Percentiles rank a stretch among this genome's conserved stretches.
These are phyloP conservation scores for Cyclophora punctaria DNA, from an alignment of 2,888 invertebrate genomes.

Conservation along the genomic window DNA sequence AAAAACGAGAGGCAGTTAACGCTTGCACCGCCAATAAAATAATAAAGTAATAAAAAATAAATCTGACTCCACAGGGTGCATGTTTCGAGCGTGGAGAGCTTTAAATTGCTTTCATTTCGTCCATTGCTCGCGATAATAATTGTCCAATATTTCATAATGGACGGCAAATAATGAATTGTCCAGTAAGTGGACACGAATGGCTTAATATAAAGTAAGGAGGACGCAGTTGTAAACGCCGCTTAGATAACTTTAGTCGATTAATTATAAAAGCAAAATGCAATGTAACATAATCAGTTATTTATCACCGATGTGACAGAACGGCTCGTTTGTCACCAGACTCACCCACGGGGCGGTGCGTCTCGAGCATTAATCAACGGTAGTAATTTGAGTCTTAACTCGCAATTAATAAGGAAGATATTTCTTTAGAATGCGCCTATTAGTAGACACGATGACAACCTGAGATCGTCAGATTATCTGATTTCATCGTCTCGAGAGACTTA, in stretches of 20 bases:
- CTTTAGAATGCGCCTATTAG: constrained; percentile 39
- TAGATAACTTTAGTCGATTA: constrained; percentile 65
- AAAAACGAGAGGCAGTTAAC: constrained; percentile 57
- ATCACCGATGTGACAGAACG: constrained; percentile 65
- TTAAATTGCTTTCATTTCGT: constrained; percentile 47
- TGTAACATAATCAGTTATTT: constrained; percentile 74
- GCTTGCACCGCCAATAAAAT: constrained; percentile 60
- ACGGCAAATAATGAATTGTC: constrained; percentile 39
- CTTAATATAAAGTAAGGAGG: constrained; percentile 32
- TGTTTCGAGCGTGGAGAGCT: constrained; percentile 38
- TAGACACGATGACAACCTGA: constrained; percentile 59
- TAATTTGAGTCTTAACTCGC: constrained; percentile 43
- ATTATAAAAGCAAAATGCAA: constrained; percentile 67
- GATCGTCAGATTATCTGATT: constrained; percentile 63
- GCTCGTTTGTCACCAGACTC: constrained; percentile 69
- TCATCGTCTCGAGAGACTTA: constrained; percentile 53
- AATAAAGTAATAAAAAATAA: constrained; percentile 61
- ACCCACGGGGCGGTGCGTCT: constrained; percentile 58
- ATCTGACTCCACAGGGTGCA: constrained; percentile 46
- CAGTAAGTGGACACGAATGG: constrained; percentile 31
- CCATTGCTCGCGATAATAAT: constrained; percentile 41
- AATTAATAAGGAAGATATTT: constrained; percentile 38
- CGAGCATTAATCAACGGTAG: constrained; percentile 51
- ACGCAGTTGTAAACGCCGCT: constrained; percentile 36
- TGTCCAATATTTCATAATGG: constrained; percentile 42